Conservation (phyloP, 2,113 vertebrate genomes). For the Macrotis lagotis region DNA sequence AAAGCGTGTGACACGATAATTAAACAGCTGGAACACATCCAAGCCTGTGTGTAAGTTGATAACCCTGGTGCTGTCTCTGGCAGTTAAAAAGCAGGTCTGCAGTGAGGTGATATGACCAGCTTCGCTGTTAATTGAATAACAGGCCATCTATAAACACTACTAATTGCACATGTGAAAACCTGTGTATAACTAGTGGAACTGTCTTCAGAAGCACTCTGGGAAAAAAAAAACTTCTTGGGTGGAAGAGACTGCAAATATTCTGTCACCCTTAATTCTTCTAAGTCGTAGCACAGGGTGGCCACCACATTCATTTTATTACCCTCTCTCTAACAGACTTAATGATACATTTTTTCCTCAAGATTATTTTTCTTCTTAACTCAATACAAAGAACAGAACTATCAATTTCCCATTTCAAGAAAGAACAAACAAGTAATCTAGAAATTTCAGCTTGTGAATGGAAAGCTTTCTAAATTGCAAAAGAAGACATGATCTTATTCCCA, state of each 20-base stretch:
- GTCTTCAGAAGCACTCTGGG: slow-evolving; percentile 50
- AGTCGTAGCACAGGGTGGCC: slow-evolving; percentile 42
- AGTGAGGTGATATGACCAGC: slow-evolving; percentile 83
- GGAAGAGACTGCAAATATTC: slow-evolving; percentile 52
- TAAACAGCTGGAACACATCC: slow-evolving; percentile 87
- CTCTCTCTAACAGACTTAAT: slow-evolving; percentile 44
- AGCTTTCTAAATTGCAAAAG: slow-evolving; percentile 65
- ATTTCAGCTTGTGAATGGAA: slow-evolving; percentile 55
- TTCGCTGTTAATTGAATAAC: slow-evolving; percentile 83
- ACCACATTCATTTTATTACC: neutral
- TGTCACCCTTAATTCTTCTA: slow-evolving; percentile 56
- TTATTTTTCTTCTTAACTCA: slow-evolving; percentile 71
- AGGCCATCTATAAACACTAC: slow-evolving; percentile 86
- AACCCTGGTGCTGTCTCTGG: slow-evolving; percentile 86
- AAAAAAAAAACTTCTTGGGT: slow-evolving; percentile 28
- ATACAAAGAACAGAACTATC: slow-evolving; percentile 57
- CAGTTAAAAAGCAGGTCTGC: slow-evolving; percentile 87
- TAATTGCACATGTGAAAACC: slow-evolving; percentile 83
- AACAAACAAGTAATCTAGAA: slow-evolving; percentile 73
- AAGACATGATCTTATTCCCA: slow-evolving; percentile 56
- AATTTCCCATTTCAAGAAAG: slow-evolving; percentile 70
- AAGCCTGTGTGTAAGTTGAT: slow-evolving; percentile 89
- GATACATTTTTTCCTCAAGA: slow-evolving; percentile 65
- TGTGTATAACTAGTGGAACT: slow-evolving; percentile 74
- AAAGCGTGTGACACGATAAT: slow-evolving; percentile 87